phyloP scores from a whole-genome alignment of 2,797 vertebrate genomes.

The Dendrocincla tyrannina region DNA sequence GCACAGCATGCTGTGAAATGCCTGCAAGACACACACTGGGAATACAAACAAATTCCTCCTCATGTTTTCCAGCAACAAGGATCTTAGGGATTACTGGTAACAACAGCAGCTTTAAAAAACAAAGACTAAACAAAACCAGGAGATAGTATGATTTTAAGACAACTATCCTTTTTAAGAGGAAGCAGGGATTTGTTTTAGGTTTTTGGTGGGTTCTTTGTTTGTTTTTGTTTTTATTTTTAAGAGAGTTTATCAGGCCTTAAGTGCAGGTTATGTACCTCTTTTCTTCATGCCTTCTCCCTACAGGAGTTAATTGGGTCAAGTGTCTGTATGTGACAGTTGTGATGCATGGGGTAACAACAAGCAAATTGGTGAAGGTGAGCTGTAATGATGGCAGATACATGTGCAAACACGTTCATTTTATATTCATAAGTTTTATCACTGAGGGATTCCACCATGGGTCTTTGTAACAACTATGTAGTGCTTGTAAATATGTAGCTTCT shows the following conservation, averaged over 20 bases:
- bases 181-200: not conserved
- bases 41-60: constrained; percentile 28
- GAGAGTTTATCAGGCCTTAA: not conserved
- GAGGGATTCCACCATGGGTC: not conserved
- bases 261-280: not conserved
- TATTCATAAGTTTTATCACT: not conserved
- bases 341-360: not conserved
- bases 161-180: not conserved
- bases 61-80: constrained; percentile 11
- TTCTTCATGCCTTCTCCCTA: not conserved
- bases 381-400: not conserved
- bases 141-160: not conserved
- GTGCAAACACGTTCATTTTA: not conserved
- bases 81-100: not conserved
- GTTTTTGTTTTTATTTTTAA: not conserved
- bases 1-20: not conserved
- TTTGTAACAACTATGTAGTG: not conserved
- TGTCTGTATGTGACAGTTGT: not conserved
- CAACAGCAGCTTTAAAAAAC: constrained; percentile 5
- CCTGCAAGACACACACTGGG: constrained; percentile 2
- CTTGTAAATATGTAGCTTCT: not conserved
- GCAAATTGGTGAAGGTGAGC: not conserved
- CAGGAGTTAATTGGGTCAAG: not conserved
- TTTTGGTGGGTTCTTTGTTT: not conserved
- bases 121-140: not conserved